These are phyloP conservation scores for Blera fallax DNA, from an alignment of 2,888 invertebrate species.

Conservation along the genomic window DNA sequence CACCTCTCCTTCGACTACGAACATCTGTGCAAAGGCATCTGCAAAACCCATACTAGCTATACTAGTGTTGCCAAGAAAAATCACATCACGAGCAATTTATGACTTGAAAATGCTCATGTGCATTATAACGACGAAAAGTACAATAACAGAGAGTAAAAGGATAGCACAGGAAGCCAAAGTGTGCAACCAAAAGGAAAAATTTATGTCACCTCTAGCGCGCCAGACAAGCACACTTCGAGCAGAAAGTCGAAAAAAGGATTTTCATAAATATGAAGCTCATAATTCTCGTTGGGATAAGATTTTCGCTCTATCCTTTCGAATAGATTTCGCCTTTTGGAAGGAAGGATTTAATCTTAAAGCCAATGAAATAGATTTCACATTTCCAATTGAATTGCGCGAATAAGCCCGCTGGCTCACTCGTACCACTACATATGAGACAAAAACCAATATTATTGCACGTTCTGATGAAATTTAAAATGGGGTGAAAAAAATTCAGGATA, in stretches of 20 bases:
- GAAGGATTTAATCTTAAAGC: slow-evolving; percentile 47
- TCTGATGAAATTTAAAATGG: background rate
- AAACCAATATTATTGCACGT: background rate
- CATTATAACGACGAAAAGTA: slow-evolving; percentile 18
- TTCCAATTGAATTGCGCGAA: slow-evolving; percentile 30
- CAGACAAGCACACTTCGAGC: background rate
- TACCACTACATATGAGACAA: background rate
- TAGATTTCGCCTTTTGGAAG: background rate
- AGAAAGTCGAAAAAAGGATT: slow-evolving; percentile 31
- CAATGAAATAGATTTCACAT: slow-evolving; percentile 29
- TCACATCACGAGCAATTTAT: slow-evolving; percentile 52
- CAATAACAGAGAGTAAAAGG: background rate
- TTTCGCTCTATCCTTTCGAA: background rate
- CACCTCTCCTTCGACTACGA: background rate
- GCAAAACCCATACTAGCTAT: background rate
- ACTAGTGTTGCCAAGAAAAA: slow-evolving; percentile 25
- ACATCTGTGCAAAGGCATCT: background rate
- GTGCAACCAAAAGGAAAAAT: slow-evolving; percentile 31
- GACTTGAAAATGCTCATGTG: slow-evolving; percentile 45
- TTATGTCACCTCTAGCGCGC: slow-evolving; percentile 40
- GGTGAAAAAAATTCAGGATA: background rate
- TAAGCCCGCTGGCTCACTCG: background rate
- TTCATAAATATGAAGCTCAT: slow-evolving; percentile 46
- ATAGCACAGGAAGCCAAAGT: slow-evolving; percentile 6
- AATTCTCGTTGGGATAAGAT: slow-evolving; percentile 46